A percentile compares a stretch with the other conserved stretches of the same genome.
Evolutionary conservation across 2,113 vertebrate genomes (phyloP).

Genomic region (Motacilla tschutschensis): DNA sequence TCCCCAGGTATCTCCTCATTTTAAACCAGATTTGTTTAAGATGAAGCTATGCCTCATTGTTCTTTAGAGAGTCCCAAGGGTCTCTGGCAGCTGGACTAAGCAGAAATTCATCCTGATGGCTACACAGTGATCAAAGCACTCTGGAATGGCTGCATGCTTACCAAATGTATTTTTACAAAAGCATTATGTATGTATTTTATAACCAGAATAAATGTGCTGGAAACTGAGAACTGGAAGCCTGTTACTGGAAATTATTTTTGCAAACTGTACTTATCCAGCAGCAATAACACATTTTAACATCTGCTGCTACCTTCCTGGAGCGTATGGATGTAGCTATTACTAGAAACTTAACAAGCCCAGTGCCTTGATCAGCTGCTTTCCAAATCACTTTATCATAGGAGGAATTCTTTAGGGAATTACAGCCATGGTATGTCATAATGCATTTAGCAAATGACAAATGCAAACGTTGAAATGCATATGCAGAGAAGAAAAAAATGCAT

Average conservation of each 20-base stretch:
- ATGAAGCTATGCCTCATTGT: background rate
- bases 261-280: slow-evolving; percentile 31
- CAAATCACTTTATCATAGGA: background rate
- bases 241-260: slow-evolving; percentile 36
- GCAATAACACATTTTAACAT: slow-evolving; percentile 39
- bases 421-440: background rate
- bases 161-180: background rate
- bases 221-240: slow-evolving; percentile 21
- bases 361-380: slow-evolving; percentile 17
- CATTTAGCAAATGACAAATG: slow-evolving; percentile 37
- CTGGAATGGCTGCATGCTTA: background rate
- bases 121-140: background rate
- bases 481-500: background rate
- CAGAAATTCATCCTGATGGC: background rate
- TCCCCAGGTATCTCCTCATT: background rate
- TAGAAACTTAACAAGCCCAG: slow-evolving; percentile 7
- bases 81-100: background rate
- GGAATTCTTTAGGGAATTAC: slow-evolving; percentile 11
- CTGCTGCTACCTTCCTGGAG: slow-evolving; percentile 39
- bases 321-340: background rate
- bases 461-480: background rate
- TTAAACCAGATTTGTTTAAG: background rate
- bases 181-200: background rate
- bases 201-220: slow-evolving; percentile 24
- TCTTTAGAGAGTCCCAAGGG: background rate